Base-by-base conservation (phyloP, 2,113 vertebrate genomes). In the Ranitomeya imitator region DNA sequence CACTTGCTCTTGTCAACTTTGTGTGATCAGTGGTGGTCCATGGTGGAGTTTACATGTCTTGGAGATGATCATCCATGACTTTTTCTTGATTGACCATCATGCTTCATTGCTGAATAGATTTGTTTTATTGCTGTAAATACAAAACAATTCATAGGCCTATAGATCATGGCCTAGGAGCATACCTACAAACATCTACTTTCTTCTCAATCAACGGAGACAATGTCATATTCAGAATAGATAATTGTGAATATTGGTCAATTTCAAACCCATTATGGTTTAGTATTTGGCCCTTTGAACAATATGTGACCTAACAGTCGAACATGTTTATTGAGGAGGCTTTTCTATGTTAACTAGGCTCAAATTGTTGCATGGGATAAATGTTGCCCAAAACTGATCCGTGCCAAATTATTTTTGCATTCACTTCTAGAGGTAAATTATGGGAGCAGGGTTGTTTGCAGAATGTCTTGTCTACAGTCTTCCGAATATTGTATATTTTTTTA, bases 381-480 rank as follows among this genome's bases (percentile, higher is more conserved):
- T 89, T 76, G 60, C 81, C 60, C 71, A 59, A 85, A 21, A 21
- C 14, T 89, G 81, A 60, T 73, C 59, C 79, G 73, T 89, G 73
- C 73, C 81, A 88, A 84, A 84, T 63, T 21, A 16, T 76, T 89
- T 88, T 89, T 89, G 57, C 69, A 83, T 67, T 85, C 59, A 65
- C 45, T 78, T 85, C 63, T 84, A 85, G 87, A 63, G 81, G 52
- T 83, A 85, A 69, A 79, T 89, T 67, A 26, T 54, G 14, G 51
- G 74, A 67, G 23, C 12, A 55, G 82, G 52, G 19, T 88, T 85
- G 74, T 89, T 69, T 85, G 81, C 87, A 89, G 80, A 89, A 89
- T 89, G 87, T 89, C 82, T 89, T 89, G 87, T 88, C 83, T 85
- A 26, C 79, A 85, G 87, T 89, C 87, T 89, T 89, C 87, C 87